A percentile compares a stretch with the other conserved stretches of the same genome.
phyloP scores from a whole-genome alignment of 1,140 invertebrate genomes.

The Rhopalosiphum maidis region DNA sequence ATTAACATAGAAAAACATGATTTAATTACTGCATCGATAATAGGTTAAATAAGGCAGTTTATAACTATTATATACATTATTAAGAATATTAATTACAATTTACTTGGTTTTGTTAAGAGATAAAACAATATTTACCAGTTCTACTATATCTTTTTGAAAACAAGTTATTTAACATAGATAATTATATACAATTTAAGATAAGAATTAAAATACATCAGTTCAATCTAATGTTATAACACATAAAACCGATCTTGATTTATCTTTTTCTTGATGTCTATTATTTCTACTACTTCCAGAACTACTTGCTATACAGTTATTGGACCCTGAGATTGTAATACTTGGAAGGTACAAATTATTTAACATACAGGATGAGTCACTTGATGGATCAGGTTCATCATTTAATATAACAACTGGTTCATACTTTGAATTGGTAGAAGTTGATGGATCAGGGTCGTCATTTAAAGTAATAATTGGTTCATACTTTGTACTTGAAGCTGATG shows the following conservation, averaged over 20 bases:
- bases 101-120: not conserved
- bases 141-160: not conserved
- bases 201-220: not conserved
- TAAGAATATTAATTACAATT: not conserved
- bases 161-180: not conserved
- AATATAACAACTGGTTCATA: not conserved
- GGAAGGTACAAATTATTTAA: slow-evolving; percentile 1
- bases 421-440: not conserved
- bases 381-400: not conserved
- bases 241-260: not conserved
- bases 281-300: not conserved
- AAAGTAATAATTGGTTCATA: slow-evolving; percentile 8
- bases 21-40: not conserved
- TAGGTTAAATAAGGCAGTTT: not conserved
- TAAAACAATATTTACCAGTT: not conserved
- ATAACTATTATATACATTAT: not conserved
- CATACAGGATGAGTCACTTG: not conserved
- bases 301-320: not conserved
- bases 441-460: slow-evolving; percentile 31
- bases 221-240: slow-evolving; percentile 53
- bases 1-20: not conserved
- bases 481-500: not conserved
- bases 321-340: not conserved
- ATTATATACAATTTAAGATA: not conserved
- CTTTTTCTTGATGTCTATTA: not conserved